Base-by-base conservation (phyloP, 2,797 vertebrate species). In the Myotis daubentonii region DNA sequence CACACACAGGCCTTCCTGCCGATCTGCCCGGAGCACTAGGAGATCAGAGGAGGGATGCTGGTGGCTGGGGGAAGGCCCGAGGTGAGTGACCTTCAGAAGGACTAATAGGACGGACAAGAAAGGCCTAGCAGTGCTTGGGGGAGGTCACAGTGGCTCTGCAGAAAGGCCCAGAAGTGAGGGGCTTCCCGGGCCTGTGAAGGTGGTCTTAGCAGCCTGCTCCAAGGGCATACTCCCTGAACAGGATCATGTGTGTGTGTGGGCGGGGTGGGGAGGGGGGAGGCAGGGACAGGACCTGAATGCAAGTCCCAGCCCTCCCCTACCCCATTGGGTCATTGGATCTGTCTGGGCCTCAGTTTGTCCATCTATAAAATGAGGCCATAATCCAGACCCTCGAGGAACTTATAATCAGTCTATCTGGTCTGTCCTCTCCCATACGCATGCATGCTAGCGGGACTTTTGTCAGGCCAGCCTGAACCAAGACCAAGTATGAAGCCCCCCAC, bases 251-350 rank as follows among this genome's bases (percentile, higher is more conserved):
- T 33, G n/a, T 23, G 25, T 1, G 13, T 10, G 38, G 8, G 38
- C 38, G 5, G 38, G 38, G 38, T 1, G 36, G 23, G 23, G 23
- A 0, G 17, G 2, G 41, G n/a, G 6, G 5, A 7, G 5, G 33
- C 11, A 47, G 44, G 28, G 44, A 30, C 38, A 36, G 28, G 55
- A 33, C 41, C 75, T 20, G 23, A 87, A 60, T 68, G 65, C 33
- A 83, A 75, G 62, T 78, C 41, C 20, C 51, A 75, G 25, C 33
- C 28, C 23, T 76, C 41, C 49, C 16, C 57, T 82, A 53, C 41
- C 44, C 30, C 22, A 25, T 4, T 16, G 44, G 17, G 8, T 60
- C 8, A 3, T 15, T 38, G n/a, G 22, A 8, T 44, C 38, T 81
- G 25, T 55, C 17, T 13, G 44, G 70, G 23, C 47, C 75, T 89